Evolutionary conservation across 2,113 vertebrate genomes (phyloP).

Genomic region (Lota lota): DNA sequence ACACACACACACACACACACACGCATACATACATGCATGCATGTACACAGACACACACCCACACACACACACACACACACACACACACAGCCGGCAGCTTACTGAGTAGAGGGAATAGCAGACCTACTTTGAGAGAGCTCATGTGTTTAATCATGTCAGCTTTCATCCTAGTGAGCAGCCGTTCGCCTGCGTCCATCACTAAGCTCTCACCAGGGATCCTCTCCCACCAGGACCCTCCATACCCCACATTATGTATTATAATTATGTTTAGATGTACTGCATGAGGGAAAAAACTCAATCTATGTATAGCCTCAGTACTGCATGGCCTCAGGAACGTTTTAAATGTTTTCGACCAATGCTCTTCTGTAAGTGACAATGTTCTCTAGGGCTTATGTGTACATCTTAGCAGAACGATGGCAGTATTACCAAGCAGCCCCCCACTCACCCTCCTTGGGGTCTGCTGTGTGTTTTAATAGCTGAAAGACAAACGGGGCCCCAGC

Average conservation of each 20-base stretch:
- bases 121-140: conserved; percentile 45
- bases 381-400: no score
- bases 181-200: background rate
- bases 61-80: conserved; percentile 8
- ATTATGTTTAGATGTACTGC: no score
- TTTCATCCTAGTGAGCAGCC: conserved; percentile 19
- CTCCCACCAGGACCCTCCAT: background rate
- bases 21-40: conserved; percentile 1
- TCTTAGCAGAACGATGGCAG: no score
- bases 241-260: background rate
- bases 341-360: no score
- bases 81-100: conserved; percentile 8
- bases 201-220: background rate
- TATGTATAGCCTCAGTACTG: no score
- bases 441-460: background rate
- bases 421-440: background rate
- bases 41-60: background rate
- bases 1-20: background rate
- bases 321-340: no score
- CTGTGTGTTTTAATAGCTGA: conserved; percentile 75
- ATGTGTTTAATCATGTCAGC: conserved; percentile 55
- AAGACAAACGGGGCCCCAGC: conserved; percentile 81
- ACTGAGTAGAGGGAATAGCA: conserved; percentile 44
- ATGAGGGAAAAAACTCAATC: no score
- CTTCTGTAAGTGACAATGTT: no score